Base-by-base conservation (phyloP, 2,113 vertebrate genomes). In the Ciconia stormi region DNA sequence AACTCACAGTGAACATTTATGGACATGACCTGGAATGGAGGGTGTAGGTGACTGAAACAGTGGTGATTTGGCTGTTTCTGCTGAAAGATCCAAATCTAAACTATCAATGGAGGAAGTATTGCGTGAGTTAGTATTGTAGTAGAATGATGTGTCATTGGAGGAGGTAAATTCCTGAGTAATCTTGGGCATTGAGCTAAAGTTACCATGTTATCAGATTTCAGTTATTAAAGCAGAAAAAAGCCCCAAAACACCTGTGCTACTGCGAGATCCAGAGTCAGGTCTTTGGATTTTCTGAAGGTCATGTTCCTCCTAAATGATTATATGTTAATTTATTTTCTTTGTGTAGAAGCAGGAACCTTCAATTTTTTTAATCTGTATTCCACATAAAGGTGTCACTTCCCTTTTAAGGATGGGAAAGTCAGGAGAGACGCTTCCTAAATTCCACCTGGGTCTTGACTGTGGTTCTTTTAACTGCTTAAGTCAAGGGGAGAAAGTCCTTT, bases 131-230 rank as follows among this genome's bases (percentile, higher is more conserved):
- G 29, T 52, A 10, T 38, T 25, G 3, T 44, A 55, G 46, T 59
- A 86, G 44, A 90, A 32, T 8, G 21, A 18, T 66, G n/a, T 70
- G 58, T 85, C 42, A 36, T 32, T 46, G 46, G 55, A 88, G 46
- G 53, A 94, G 52, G 32, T 93, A 42, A 87, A 93, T 90, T 95
- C 70, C 71, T 77, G 53, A 86, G 49, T 70, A 66, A 93, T 95
- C 71, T 65, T 34, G 66, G 50, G 5, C 52, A 26, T 6, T 62
- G 62, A 72, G 40, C 32, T 83, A 3, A 79, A 78, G 14, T 76
- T 84, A 32, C 13, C 7, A 3, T 26, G 49, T 66, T 77, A 47
- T 30, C 16, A 40, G 34, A 44, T 91, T 93, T 78, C 38, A 79
- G 65, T 93, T 89, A 74, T 61, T 79, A 66, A 89, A 80, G 62